phyloP scores from a whole-genome alignment of 2,888 invertebrate species.

The Drosophila antonietae region DNA sequence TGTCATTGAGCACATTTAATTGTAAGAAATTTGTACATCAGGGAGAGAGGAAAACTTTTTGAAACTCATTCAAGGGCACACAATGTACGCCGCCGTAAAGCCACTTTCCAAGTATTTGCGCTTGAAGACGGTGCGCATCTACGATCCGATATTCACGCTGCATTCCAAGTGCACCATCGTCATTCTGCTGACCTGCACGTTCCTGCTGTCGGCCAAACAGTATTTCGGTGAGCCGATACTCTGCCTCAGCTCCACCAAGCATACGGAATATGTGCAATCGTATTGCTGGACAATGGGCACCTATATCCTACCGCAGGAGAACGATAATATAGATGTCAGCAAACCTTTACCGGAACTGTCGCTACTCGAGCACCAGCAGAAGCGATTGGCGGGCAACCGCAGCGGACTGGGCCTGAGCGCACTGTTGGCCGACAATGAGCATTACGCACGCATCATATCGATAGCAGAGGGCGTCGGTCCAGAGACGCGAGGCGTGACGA shows the following conservation, averaged over 20 bases:
- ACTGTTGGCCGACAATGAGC: conserved; percentile 49
- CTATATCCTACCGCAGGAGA: conserved; percentile 85
- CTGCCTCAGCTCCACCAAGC: conserved; percentile 87
- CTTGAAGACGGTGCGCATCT: conserved; percentile 88
- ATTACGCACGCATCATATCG: conserved; percentile 59
- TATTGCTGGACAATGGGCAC: conserved; percentile 93
- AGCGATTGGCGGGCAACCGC: conserved; percentile 23
- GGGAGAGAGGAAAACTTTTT: background rate
- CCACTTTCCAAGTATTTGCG: conserved; percentile 86
- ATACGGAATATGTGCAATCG: conserved; percentile 88
- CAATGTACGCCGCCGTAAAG: conserved; percentile 88
- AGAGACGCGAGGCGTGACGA: conserved; percentile 51
- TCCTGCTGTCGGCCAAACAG: conserved; percentile 91
- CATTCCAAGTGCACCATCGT: conserved; percentile 90
- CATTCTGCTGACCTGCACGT: conserved; percentile 89
- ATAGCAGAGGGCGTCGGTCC: conserved; percentile 75
- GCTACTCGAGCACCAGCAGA: background rate
- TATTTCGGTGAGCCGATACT: conserved; percentile 94
- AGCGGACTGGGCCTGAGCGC: conserved; percentile 41
- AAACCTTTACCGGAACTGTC: background rate
- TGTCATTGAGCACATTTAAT: background rate
- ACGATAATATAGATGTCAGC: conserved; percentile 72
- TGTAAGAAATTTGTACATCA: background rate
- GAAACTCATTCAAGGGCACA: background rate
- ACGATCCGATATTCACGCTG: conserved; percentile 90